Evolutionary conservation across 2,888 invertebrate species (phyloP).

Genomic region (Auanema freiburgensis): DNA sequence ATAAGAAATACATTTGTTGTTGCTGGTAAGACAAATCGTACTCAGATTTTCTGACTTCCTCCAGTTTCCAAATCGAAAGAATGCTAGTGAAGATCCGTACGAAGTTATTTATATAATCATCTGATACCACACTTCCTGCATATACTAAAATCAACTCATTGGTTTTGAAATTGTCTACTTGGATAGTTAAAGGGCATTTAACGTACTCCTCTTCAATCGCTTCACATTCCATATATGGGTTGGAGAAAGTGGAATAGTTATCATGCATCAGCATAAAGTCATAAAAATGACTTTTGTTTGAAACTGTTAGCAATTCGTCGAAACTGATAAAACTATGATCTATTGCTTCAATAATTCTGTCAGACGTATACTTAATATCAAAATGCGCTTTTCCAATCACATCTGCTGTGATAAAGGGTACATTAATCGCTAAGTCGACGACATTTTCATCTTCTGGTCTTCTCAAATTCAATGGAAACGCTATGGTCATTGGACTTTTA

Average conservation of each 20-base stretch:
- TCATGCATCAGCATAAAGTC: slow-evolving; percentile 23
- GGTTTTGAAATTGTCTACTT: background rate
- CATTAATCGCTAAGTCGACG: slow-evolving; percentile 4
- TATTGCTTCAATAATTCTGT: background rate
- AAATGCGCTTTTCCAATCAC: background rate
- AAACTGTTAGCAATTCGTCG: background rate
- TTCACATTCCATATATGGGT: slow-evolving; percentile 6
- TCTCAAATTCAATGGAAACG: background rate
- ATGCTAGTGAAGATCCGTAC: background rate
- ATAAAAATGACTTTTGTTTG: background rate
- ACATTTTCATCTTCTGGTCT: background rate
- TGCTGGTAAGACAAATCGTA: slow-evolving; percentile 26
- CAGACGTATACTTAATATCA: background rate
- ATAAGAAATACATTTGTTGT: slow-evolving; percentile 34
- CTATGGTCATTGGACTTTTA: background rate
- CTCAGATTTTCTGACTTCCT: background rate
- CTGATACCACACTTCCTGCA: too few relatives aligned
- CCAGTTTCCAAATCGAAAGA: background rate
- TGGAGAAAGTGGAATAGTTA: slow-evolving; percentile 12
- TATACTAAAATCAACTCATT: too few relatives aligned
- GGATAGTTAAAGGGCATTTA: slow-evolving; percentile 9
- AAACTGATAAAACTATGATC: background rate
- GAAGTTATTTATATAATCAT: background rate
- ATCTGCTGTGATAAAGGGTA: background rate
- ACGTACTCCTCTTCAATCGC: slow-evolving; percentile 8